phyloP scores from a whole-genome alignment of 1,140 invertebrate species.

The Vollenhovia emeryi region DNA sequence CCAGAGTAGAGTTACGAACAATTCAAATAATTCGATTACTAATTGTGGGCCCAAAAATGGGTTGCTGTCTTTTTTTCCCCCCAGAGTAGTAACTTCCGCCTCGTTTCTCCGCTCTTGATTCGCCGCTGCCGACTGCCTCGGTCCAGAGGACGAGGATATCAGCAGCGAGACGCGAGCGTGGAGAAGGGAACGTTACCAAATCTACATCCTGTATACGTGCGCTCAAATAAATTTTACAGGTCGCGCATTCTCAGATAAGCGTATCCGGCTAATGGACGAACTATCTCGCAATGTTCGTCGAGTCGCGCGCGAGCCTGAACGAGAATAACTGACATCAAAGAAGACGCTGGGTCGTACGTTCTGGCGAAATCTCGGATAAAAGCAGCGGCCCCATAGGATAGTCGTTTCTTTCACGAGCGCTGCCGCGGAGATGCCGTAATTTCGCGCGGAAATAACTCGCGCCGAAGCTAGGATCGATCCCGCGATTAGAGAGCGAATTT shows the following conservation, averaged over 20 bases:
- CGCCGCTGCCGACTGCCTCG: background rate
- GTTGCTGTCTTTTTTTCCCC: too few species aligned
- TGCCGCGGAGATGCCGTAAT: background rate
- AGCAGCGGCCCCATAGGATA: background rate
- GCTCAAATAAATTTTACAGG: background rate
- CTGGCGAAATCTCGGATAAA: slow-evolving; percentile 8
- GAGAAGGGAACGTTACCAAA: background rate
- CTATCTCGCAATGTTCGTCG: background rate
- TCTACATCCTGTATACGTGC: background rate
- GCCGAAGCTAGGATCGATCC: background rate
- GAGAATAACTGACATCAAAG: slow-evolving; percentile 47
- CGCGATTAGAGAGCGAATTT: background rate
- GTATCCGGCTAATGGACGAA: slow-evolving; percentile 30
- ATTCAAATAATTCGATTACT: too few species aligned
- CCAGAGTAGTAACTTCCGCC: background rate
- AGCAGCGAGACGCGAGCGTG: background rate
- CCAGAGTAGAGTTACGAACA: too few species aligned
- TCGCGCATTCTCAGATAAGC: background rate
- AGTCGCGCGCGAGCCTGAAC: background rate
- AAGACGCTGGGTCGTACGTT: background rate
- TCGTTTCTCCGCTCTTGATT: background rate
- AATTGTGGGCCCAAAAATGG: too few species aligned
- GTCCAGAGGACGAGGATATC: background rate
- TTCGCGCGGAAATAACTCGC: slow-evolving; percentile 6
- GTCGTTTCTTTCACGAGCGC: background rate